Conservation (phyloP, 2,888 invertebrate species). For the Trimorus sp. region DNA sequence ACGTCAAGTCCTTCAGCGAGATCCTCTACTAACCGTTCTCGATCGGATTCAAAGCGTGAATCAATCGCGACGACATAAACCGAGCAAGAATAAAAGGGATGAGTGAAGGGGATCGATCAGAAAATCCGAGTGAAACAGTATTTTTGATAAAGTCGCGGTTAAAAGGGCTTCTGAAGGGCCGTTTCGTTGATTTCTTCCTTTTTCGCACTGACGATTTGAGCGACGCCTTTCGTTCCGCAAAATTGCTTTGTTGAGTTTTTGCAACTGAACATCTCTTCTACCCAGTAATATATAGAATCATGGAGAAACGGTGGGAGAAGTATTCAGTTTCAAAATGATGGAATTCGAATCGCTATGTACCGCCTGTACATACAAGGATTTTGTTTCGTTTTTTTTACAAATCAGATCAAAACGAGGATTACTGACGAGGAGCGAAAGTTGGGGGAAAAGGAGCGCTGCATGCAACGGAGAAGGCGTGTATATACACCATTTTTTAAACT, state of each 20-base stretch:
- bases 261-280: too few relatives aligned
- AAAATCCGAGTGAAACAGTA: slow-evolving; percentile 54
- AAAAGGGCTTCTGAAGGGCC: neutral
- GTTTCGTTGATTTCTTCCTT: slow-evolving; percentile 36
- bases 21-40: slow-evolving; percentile 81
- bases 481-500: slow-evolving; percentile 58
- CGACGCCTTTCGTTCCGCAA: slow-evolving; percentile 16
- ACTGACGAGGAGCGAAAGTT: slow-evolving; percentile 10
- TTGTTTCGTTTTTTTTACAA: too few relatives aligned
- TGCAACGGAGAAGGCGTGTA: slow-evolving; percentile 24
- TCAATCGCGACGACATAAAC: too few relatives aligned
- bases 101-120: neutral
- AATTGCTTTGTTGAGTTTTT: neutral
- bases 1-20: slow-evolving; percentile 92
- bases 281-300: too few relatives aligned
- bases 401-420: slow-evolving; percentile 19
- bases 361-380: too few relatives aligned
- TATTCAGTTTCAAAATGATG: neutral
- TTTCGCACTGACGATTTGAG: slow-evolving; percentile 39
- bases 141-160: slow-evolving; percentile 47
- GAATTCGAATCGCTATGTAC: too few relatives aligned
- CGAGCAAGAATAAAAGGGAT: too few relatives aligned
- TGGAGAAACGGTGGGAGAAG: too few relatives aligned
- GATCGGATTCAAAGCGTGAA: too few relatives aligned
- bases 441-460: slow-evolving; percentile 20